Evolutionary conservation across 2,888 invertebrate genomes (phyloP).

Genomic region (Urechis unicinctus): DNA sequence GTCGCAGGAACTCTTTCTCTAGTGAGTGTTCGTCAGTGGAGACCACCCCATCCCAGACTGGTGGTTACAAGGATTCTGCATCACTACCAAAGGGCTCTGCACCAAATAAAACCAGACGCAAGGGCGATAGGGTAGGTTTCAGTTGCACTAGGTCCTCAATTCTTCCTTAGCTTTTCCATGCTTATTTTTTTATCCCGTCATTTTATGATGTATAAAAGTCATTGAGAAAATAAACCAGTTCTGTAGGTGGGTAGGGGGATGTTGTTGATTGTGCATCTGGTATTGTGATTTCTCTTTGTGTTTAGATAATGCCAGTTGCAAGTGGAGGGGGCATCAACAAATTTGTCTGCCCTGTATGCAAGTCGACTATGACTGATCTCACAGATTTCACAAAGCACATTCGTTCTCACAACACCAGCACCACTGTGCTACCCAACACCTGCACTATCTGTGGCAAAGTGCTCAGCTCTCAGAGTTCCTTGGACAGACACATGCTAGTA

Average conservation of each 20-base stretch:
- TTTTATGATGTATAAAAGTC: background rate
- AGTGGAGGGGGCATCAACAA: slow-evolving; percentile 30
- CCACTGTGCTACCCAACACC: slow-evolving; percentile 55
- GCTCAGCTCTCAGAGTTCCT: slow-evolving; percentile 69
- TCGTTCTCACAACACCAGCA: slow-evolving; percentile 56
- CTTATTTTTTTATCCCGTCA: background rate
- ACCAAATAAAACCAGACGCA: slow-evolving; percentile 20
- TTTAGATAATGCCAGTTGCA: slow-evolving; percentile 42
- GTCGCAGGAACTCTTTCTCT: background rate
- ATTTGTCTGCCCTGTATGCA: slow-evolving; percentile 64
- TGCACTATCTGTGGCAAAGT: slow-evolving; percentile 66
- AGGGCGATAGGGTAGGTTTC: slow-evolving; percentile 20
- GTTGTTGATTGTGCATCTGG: background rate
- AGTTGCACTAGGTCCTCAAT: background rate
- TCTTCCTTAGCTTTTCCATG: background rate
- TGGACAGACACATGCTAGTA: slow-evolving; percentile 73
- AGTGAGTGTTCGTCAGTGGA: background rate
- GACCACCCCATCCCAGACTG: background rate
- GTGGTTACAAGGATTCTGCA: background rate
- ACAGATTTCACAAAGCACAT: slow-evolving; percentile 68
- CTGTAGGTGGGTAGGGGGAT: background rate
- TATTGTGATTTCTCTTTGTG: slow-evolving; percentile 1
- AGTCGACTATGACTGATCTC: slow-evolving; percentile 58
- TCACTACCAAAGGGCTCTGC: background rate
- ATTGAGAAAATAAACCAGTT: background rate